phyloP scores from a whole-genome alignment of 1,140 invertebrate species.

The Sitodiplosis mosellana region DNA sequence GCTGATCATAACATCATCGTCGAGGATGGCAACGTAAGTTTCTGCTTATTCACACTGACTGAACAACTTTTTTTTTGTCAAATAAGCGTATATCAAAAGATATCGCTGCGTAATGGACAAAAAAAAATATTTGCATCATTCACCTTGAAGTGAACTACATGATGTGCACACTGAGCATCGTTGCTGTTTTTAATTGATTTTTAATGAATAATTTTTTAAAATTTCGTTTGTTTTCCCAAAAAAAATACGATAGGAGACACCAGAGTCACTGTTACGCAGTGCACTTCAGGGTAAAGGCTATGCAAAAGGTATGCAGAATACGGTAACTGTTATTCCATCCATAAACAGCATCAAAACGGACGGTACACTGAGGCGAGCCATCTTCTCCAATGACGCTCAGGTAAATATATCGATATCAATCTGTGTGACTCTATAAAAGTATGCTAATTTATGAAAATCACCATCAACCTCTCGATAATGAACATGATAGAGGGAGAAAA shows the following conservation, averaged over 20 bases:
- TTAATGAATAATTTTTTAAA: not conserved
- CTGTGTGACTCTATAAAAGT: not conserved
- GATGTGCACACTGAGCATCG: not conserved
- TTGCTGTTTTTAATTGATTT: not conserved
- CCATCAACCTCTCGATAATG: not conserved
- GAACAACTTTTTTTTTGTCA: not conserved
- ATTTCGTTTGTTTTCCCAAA: constrained; percentile 1
- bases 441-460: not conserved
- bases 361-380: constrained; percentile 25
- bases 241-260: constrained; percentile 26
- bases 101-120: no score
- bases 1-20: constrained; percentile 44
- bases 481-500: not conserved
- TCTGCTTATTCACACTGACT: not conserved
- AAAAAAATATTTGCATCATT: not conserved
- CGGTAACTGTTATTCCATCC: constrained; percentile 16
- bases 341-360: constrained; percentile 26
- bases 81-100: no score
- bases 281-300: constrained; percentile 52
- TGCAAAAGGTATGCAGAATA: constrained; percentile 30
- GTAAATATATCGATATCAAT: constrained; percentile 6
- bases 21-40: constrained; percentile 16
- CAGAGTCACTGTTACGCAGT: constrained; percentile 56
- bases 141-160: not conserved
- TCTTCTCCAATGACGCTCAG: constrained; percentile 19